Base-by-base conservation (phyloP, 2,797 vertebrate genomes). In the Psittacula echo region DNA sequence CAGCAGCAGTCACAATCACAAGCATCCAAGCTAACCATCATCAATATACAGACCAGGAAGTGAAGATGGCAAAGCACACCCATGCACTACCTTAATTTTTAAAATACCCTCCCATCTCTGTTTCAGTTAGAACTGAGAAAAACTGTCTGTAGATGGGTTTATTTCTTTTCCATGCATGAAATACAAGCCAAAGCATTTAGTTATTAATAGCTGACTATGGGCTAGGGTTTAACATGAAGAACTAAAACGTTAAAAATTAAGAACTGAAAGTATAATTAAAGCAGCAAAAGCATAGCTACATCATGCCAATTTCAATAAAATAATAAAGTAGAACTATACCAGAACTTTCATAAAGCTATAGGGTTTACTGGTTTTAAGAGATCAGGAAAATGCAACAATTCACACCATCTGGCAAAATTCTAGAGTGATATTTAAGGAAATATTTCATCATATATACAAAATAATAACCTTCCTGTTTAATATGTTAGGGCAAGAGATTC, bases 11-110 rank as follows among this genome's bases (percentile, higher is more conserved):
- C 0, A 1, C 14, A 76, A 27, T 4, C 39, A n/a, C 47, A 70
- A 53, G 32, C 3, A 83, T 3, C 13, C 32, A 67, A 64, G 37
- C 4, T 54, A 71, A 51, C 22, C 37, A 34, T 14, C 7, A 0
- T 15, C 51, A 42, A 24, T 2, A 37, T 1, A 65, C 0, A 61
- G 9, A 41, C 30, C 5, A 19, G 27, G 2, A 91, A 76, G 22
- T 21, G 41, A 68, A 41, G 5, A 41, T 0, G 15, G 32, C n/a
- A 85, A 87, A 84, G 12, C 42, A 54, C 0, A 23, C 58, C 50
- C 34, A 30, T 2, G 5, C 15, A 16, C 7, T 27, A 16, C 13
- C 23, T 53, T 13, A 0, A 2, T 23, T 76, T 82, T 58, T 37
- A 18, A 84, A 87, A 73, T 7, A 18, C 54, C 13, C 5, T 84